Evolutionary conservation across 2,888 invertebrate species (phyloP).

Genomic region (Microlaimidae sp.): DNA sequence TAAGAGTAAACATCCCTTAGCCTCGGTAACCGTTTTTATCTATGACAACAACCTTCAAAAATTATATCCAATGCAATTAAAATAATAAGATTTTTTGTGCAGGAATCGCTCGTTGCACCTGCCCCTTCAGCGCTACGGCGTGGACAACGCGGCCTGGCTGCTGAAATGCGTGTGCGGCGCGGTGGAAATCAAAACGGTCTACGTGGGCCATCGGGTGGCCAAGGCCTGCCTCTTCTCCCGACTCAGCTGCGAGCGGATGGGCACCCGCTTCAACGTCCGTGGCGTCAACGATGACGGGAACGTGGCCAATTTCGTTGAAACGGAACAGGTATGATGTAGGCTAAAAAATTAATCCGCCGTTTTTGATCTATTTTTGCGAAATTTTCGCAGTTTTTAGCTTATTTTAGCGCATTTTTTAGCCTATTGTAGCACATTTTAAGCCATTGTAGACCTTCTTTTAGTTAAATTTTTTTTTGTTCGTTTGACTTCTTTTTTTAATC

Average conservation of each 20-base stretch:
- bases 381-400: too few species aligned
- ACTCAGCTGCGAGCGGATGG: slow-evolving; percentile 89
- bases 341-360: background rate
- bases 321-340: slow-evolving; percentile 84
- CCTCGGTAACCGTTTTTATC: too few species aligned
- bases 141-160: slow-evolving; percentile 76
- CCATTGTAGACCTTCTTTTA: too few species aligned
- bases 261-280: slow-evolving; percentile 84
- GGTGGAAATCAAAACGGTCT: slow-evolving; percentile 91
- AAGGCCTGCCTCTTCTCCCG: slow-evolving; percentile 85
- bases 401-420: too few species aligned
- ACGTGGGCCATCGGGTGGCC: slow-evolving; percentile 83
- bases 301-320: slow-evolving; percentile 99
- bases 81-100: slow-evolving; percentile 15
- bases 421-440: too few species aligned
- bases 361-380: too few species aligned
- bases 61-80: background rate
- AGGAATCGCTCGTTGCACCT: slow-evolving; percentile 87
- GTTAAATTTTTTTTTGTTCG: too few species aligned
- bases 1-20: too few species aligned
- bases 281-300: slow-evolving; percentile 98
- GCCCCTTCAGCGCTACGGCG: slow-evolving; percentile 72
- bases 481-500: too few species aligned
- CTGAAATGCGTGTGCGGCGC: slow-evolving; percentile 91
- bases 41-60: too few species aligned